Base-by-base conservation (phyloP, 1,140 invertebrate species). In the Papilio polyxenes region DNA sequence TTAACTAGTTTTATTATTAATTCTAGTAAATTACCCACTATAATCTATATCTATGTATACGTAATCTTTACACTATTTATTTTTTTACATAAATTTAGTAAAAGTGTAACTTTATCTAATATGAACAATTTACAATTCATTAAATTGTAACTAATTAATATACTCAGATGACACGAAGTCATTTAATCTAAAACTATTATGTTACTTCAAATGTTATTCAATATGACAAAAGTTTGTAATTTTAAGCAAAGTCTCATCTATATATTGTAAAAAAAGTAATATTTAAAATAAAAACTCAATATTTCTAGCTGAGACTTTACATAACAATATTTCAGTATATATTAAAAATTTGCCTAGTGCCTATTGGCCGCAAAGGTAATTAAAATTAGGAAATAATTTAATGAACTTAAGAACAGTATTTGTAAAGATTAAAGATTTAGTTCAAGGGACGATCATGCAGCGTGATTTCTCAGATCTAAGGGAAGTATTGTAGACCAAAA, bases 21-120 rank as follows among this genome's bases (percentile, higher is more conserved):
- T 31, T 40, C 65, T 72, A 72, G n/a, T 72, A 69, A 53, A 53
- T 56, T 77, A 23, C 7, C 20, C 56, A 59, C 49, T 77, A 51
- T 31, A 5, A 23, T 56, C 51, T 53, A 51, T 76, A 40, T 23
- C 40, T 76, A 76, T 44, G 44, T 23, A 13, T 44, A 75, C 40
- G 23, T 53, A 51, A 23, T 77, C 23, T 1, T 76, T 53, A 23
- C 23, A 53, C 48, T 23, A 53, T 53, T 48, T 1, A 31, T 31
- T 75, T 76, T 2, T 75, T 48, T 75, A 75, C 8, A 49, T 40
- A 20, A 75, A 9, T 49, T 17, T 48, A 75, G 8, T 75, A 48
- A 23, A 49, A 0, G 1, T 65, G 10, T 31, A 13, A 17, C 3
- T 17, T 56, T 2, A 15, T 6, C 11, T 37, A 37, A 4, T 15